Base-by-base conservation (phyloP, 2,888 invertebrate species). In the Melanostoma scalare region DNA sequence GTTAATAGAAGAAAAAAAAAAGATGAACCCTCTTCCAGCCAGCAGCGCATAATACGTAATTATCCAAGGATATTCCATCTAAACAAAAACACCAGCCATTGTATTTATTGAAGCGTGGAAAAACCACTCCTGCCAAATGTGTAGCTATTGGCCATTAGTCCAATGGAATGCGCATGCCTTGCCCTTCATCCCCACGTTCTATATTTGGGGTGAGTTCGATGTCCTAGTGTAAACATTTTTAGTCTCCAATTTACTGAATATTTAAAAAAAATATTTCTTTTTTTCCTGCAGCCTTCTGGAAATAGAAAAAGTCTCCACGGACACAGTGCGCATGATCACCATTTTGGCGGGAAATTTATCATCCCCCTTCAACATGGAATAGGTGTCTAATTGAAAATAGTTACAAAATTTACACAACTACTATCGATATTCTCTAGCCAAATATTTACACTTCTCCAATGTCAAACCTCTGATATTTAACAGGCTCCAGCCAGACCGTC, bases 31-130 rank as follows among this genome's bases (percentile, higher is more conserved):
- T 65, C 63, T 8, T 6, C 46, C 1, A 35, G 6, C 35, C 8
- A 36, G n/a, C 30, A 10, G 8, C 30, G 30, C 67, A 74, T 81
- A 85, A 77, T 78, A 77, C 71, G 73, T 81, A 76, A 85, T 80
- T 80, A 85, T 81, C 81, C 76, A 77, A 77, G 78, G 81, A 85
- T 77, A 81, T 80, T 81, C 78, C 81, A 71, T 78, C 82, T 76
- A 85, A 81, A 77, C 73, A 81, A 85, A 85, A 81, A 85, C 80
- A 85, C 73, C 81, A 81, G 80, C 85, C 85, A 81, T 85, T 85
- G 77, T 85, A 65, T 81, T 78, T 78, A 82, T 72, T 75, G 74
- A 82, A 78, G 85, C 82, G 55, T 82, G 58, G 44, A 85, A 85
- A 82, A 85, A 85, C 85, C 85, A 85, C 85, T 85, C 85, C 85